Percentiles rank a stretch among this genome's conserved stretches.
Conservation (phyloP, 2,888 invertebrate species). For the Trichogramma evanescens region DNA sequence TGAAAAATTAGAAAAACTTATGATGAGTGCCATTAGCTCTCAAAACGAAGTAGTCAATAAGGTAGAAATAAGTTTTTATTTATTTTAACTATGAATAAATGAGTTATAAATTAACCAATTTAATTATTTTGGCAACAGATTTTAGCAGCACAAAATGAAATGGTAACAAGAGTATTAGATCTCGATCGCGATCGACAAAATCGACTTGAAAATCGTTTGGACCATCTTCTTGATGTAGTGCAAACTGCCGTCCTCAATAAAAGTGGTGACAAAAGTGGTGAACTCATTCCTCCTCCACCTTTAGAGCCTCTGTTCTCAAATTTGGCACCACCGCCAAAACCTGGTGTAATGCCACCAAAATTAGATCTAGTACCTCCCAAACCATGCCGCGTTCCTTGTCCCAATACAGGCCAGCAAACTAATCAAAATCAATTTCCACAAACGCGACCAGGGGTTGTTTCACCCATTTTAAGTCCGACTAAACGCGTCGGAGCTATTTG, state of each 20-base stretch:
- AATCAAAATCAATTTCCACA: slow-evolving; percentile 34
- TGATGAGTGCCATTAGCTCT: slow-evolving; percentile 42
- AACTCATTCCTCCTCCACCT: slow-evolving; percentile 16
- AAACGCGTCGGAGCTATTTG: slow-evolving; percentile 38
- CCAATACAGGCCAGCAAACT: slow-evolving; percentile 32
- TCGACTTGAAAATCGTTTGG: slow-evolving; percentile 41
- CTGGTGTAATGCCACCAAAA: slow-evolving; percentile 40
- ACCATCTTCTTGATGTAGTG: slow-evolving; percentile 41
- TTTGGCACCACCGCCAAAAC: slow-evolving; percentile 39
- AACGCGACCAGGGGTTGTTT: slow-evolving; percentile 40
- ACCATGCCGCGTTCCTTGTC: slow-evolving; percentile 43
- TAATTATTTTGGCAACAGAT: slow-evolving; percentile 28
- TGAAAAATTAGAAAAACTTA: slow-evolving; percentile 42
- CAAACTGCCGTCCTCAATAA: slow-evolving; percentile 39
- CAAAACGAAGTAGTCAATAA: slow-evolving; percentile 45
- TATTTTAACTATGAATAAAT: background rate
- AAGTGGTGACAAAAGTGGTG: slow-evolving; percentile 28
- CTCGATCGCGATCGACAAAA: slow-evolving; percentile 43
- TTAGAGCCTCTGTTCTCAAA: slow-evolving; percentile 33
- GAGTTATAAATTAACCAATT: slow-evolving; percentile 17
- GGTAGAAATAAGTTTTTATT: slow-evolving; percentile 24
- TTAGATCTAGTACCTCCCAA: slow-evolving; percentile 43
- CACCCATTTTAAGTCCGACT: slow-evolving; percentile 34
- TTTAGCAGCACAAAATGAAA: slow-evolving; percentile 41
- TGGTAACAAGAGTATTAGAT: slow-evolving; percentile 41